Base-by-base conservation (phyloP, 2,797 vertebrate species). In the Muscicapa striata region DNA sequence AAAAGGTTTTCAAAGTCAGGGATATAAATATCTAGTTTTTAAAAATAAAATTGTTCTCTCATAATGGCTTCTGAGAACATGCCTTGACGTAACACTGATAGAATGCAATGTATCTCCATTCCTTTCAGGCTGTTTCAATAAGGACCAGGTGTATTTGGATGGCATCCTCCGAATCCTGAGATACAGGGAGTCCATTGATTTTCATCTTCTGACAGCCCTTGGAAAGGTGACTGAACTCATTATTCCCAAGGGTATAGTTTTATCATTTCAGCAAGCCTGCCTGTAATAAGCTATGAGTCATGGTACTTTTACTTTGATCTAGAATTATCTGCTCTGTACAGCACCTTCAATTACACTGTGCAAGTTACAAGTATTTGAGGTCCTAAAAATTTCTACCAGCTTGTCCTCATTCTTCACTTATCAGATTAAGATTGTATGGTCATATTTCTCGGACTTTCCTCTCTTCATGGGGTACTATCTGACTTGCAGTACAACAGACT, bases 101-200 rank as follows among this genome's bases (percentile, higher is more conserved):
- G 19, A 80, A 11, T 77, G 5, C n/a, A 26, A 22, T 38, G 17
- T 12, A 20, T 96, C 32, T 92, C 43, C 16, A 21, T 94, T 94
- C 84, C 43, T 92, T 88, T 41, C 93, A 99, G 99, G 99, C 18
- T 99, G 99, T 95, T 99, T 99, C 98, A 99, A 98, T 97, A 99
- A 99, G 97, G 99, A 99, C 96, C 99, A 99, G 94, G 99, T 99
- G 16, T 99, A 99, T 90, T 95, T 99, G 92, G 99, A 99, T 45
- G 99, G 99, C 57, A 98, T 99, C 96, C 98, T 99, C 87, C 98
- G 98, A 95, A 98, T 99, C 94, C 97, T 99, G 55, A 98, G 99
- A 67, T 97, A 99, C 95, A 98, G 99, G 93, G 97, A 98, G 46
- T 98, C 98, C 96, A 99, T 99, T 61, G 97, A 99, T 98, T 99